Evolutionary conservation across 2,797 vertebrate species (phyloP).

Genomic region (Lophotriccus pileatus): DNA sequence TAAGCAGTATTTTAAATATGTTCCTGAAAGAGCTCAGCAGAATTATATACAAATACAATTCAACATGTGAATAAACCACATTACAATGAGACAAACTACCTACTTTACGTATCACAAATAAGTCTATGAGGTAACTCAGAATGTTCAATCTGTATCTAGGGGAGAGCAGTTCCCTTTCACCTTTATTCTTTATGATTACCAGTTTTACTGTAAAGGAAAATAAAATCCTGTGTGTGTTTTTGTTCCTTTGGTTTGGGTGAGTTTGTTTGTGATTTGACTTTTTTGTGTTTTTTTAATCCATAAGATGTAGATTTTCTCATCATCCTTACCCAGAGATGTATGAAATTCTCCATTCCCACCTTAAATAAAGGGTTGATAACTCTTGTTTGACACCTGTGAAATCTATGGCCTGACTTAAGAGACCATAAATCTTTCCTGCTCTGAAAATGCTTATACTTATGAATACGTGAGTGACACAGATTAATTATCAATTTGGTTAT

Average conservation of each 20-base stretch:
- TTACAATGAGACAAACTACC: background rate
- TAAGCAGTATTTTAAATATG: background rate
- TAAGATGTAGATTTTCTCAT: background rate
- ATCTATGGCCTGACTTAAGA: background rate
- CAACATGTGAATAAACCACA: background rate
- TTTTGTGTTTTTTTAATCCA: background rate
- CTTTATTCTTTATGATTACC: background rate
- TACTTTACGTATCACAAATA: background rate
- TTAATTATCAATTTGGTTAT: background rate
- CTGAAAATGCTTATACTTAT: background rate
- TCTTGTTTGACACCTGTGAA: background rate
- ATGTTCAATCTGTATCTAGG: background rate
- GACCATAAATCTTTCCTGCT: background rate
- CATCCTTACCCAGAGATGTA: fast-evolving
- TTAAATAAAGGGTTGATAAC: background rate
- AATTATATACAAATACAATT: background rate
- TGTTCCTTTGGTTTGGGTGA: background rate
- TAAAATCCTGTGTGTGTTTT: background rate
- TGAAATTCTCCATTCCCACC: background rate
- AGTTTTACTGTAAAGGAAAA: background rate
- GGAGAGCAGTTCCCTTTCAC: background rate
- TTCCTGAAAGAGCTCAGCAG: background rate
- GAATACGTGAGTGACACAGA: background rate
- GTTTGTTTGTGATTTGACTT: background rate
- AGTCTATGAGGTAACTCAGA: background rate